Evolutionary conservation across 2,888 invertebrate genomes (phyloP).

Genomic region (Leptarthrus brevirostris): DNA sequence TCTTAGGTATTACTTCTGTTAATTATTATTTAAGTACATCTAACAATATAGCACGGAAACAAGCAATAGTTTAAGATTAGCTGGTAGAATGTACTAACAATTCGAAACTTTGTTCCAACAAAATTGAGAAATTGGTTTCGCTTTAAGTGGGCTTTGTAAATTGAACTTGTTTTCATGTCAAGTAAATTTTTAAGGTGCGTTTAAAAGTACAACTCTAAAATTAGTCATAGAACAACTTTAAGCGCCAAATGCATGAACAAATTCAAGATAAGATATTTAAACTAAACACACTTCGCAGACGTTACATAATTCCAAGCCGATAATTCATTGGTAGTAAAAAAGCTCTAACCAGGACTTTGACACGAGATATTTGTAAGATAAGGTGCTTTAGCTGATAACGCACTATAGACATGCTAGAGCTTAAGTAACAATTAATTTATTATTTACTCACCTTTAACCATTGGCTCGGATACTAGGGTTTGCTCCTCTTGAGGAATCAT

Average conservation of each 20-base stretch:
- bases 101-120: too few relatives aligned
- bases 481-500: conserved; percentile 95
- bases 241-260: conserved; percentile 2
- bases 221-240: neutral
- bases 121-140: too few relatives aligned
- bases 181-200: too few relatives aligned
- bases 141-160: too few relatives aligned
- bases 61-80: too few relatives aligned
- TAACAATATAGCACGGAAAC: too few relatives aligned
- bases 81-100: too few relatives aligned
- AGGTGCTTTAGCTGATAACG: conserved; percentile 12
- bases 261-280: neutral
- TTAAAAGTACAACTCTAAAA: too few relatives aligned
- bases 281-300: neutral
- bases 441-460: conserved; percentile 72
- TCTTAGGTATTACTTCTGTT: too few relatives aligned
- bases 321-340: neutral
- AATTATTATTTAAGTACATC: too few relatives aligned
- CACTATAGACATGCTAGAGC: neutral
- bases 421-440: conserved; percentile 9
- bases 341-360: conserved; percentile 10
- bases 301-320: conserved; percentile 12
- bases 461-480: conserved; percentile 71
- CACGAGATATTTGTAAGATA: neutral
- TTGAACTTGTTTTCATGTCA: too few relatives aligned